A percentile compares a stretch with the other conserved stretches of the same genome.
These are phyloP conservation scores for Cebidichthys violaceus DNA, from an alignment of 2,113 vertebrate species.

Conservation along the genomic window DNA sequence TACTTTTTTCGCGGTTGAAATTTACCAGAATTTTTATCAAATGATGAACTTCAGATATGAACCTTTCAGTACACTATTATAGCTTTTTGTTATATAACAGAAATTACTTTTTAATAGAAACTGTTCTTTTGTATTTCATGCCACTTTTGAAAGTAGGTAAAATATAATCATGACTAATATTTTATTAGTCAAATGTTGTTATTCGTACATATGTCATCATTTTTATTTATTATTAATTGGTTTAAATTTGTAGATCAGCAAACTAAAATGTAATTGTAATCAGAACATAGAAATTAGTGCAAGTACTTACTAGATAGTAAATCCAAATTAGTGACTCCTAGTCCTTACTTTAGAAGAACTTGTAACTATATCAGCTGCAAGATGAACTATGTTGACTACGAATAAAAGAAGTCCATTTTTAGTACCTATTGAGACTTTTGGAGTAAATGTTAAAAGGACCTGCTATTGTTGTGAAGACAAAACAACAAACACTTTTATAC, in stretches of 20 bases:
- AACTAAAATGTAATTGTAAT: background rate
- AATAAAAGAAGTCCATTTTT: slow-evolving; percentile 2
- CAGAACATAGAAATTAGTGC: background rate
- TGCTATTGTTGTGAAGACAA: slow-evolving; percentile 4
- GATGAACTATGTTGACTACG: background rate
- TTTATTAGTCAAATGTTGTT: background rate
- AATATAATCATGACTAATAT: background rate
- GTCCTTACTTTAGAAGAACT: background rate
- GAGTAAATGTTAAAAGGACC: slow-evolving; percentile 25
- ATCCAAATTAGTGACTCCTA: background rate
- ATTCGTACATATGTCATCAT: background rate
- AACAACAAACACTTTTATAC: background rate
- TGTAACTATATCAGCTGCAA: background rate
- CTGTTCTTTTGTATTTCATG: background rate
- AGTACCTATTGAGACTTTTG: slow-evolving; percentile 16
- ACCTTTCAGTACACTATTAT: slow-evolving; percentile 1
- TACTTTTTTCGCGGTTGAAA: background rate
- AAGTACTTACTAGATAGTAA: background rate
- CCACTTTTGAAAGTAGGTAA: background rate
- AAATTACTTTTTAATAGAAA: background rate
- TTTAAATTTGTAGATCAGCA: background rate
- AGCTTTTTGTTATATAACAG: background rate
- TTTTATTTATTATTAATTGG: background rate
- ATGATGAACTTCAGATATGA: slow-evolving; percentile 25
- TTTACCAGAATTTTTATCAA: background rate